phyloP scores from a whole-genome alignment of 2,888 invertebrate genomes.

The Agonopterix subpropinquella region DNA sequence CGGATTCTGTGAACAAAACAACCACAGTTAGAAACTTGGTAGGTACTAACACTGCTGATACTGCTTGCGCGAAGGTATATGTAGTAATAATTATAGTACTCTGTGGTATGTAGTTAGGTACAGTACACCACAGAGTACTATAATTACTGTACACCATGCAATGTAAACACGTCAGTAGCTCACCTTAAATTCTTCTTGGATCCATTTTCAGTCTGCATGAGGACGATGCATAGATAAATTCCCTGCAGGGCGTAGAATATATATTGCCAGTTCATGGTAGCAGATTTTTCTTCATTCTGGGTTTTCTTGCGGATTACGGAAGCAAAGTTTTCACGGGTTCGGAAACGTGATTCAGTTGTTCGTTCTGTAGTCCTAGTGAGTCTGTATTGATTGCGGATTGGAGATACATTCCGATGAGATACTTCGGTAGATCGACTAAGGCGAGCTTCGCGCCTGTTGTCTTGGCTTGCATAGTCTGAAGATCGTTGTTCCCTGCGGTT shows the following conservation, averaged over 20 bases:
- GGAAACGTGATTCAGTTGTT: constrained; percentile 13
- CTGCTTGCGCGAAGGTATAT: too few relatives aligned
- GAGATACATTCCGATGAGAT: neutral
- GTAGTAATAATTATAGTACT: too few relatives aligned
- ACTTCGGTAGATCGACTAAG: constrained; percentile 7
- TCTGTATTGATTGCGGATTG: constrained; percentile 1
- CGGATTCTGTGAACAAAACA: constrained; percentile 31
- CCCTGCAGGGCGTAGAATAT: constrained; percentile 52
- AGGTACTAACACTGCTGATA: too few relatives aligned
- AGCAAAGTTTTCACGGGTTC: constrained; percentile 12
- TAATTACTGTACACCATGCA: too few relatives aligned
- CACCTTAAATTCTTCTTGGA: constrained; percentile 7
- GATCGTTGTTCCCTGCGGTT: too few relatives aligned
- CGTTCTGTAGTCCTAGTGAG: constrained; percentile 9
- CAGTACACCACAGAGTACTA: too few relatives aligned
- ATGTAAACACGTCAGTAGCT: neutral
- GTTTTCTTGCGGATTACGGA: constrained; percentile 9
- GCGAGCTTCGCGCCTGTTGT: neutral
- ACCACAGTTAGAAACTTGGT: neutral
- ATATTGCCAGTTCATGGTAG: constrained; percentile 38
- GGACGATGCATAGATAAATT: constrained; percentile 43
- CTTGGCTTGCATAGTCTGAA: neutral
- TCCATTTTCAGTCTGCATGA: constrained; percentile 32
- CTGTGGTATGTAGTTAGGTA: too few relatives aligned
- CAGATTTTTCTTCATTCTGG: constrained; percentile 12